Evolutionary conservation across 2,888 invertebrate genomes (phyloP).

Genomic region (Aphelenchoides bicaudatus): DNA sequence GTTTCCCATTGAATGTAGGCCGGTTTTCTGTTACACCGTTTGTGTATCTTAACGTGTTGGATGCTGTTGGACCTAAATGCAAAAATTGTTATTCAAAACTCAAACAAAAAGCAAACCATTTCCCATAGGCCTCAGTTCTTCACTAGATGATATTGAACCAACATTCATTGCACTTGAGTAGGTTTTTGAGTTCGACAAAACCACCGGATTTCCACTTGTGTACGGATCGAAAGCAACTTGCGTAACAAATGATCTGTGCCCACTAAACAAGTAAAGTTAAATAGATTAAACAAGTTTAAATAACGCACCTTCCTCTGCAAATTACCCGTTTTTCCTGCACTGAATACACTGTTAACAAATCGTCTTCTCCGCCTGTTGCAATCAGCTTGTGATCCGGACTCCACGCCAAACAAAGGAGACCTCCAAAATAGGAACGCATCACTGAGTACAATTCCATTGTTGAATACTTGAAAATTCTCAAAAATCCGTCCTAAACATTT

Average conservation of each 20-base stretch:
- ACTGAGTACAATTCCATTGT: slow-evolving; percentile 90
- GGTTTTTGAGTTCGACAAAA: background rate
- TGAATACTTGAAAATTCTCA: slow-evolving; percentile 92
- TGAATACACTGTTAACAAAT: slow-evolving; percentile 94
- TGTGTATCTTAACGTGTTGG: too few relatives aligned
- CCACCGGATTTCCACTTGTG: slow-evolving; percentile 1
- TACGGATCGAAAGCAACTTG: slow-evolving; percentile 67
- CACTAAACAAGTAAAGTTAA: too few relatives aligned
- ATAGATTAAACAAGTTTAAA: too few relatives aligned
- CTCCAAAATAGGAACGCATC: slow-evolving; percentile 84
- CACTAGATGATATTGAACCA: background rate
- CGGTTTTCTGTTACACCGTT: too few relatives aligned
- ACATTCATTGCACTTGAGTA: background rate
- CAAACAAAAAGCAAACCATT: too few relatives aligned
- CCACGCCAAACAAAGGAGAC: slow-evolving; percentile 94
- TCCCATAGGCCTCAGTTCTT: background rate
- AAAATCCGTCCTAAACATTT: slow-evolving; percentile 71
- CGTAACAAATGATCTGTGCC: slow-evolving; percentile 95
- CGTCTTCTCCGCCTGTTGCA: slow-evolving; percentile 96
- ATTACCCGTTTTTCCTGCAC: slow-evolving; percentile 76
- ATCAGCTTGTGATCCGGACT: slow-evolving; percentile 77
- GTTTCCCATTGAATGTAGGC: too few relatives aligned
- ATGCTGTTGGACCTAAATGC: too few relatives aligned
- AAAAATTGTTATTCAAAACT: too few relatives aligned
- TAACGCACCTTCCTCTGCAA: slow-evolving; percentile 92